Evolutionary conservation across 2,888 invertebrate genomes (phyloP).

Genomic region (Cephus pygmeus): DNA sequence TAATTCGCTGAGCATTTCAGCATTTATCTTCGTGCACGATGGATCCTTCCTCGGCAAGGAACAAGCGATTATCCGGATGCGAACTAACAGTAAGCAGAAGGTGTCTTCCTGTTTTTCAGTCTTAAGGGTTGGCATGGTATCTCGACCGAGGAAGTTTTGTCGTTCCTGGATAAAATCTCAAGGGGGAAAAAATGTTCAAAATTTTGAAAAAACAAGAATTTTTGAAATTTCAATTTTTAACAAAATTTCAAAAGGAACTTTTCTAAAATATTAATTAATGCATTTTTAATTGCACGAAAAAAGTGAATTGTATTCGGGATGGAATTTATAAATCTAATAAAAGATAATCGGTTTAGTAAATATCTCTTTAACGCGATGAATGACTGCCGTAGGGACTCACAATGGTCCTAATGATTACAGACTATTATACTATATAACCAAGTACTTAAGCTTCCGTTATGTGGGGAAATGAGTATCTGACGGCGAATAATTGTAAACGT

Average conservation of each 20-base stretch:
- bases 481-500: not conserved
- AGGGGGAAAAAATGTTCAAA: not conserved
- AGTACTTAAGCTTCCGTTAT: not conserved
- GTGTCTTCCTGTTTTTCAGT: not conserved
- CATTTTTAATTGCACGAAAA: not conserved
- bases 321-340: not conserved
- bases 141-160: not conserved
- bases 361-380: not conserved
- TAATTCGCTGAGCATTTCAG: constrained; percentile 45
- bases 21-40: constrained; percentile 28
- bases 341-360: not conserved
- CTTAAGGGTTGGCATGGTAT: not conserved
- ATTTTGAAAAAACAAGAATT: too few species aligned
- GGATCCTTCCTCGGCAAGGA: constrained; percentile 32
- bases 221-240: too few species aligned
- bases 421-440: not conserved
- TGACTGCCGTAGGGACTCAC: not conserved
- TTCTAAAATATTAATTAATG: not conserved
- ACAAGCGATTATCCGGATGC: constrained; percentile 50
- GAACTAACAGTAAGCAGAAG: not conserved
- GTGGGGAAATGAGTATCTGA: not conserved
- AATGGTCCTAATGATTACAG: not conserved
- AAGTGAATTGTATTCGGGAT: not conserved
- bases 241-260: not conserved
- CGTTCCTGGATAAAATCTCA: not conserved